phyloP scores from a whole-genome alignment of 30 jellyfish, hydroid and myxozoan species.

The Chrysaora quinquecirrha region DNA sequence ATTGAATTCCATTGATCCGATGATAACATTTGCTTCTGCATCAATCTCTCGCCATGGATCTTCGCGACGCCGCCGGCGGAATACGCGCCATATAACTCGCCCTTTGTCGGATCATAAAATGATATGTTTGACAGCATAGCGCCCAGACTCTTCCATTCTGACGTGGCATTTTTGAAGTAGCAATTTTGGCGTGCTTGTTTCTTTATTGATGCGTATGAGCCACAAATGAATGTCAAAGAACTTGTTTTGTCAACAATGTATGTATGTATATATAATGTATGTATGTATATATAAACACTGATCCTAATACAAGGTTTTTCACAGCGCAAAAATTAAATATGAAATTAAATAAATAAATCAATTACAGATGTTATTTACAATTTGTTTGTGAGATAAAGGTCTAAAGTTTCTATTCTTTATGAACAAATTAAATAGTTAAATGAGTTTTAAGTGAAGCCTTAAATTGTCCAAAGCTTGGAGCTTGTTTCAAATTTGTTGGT shows the following conservation, averaged over 20 bases:
- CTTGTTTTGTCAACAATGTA: conserved; percentile 3
- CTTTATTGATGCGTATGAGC: background rate
- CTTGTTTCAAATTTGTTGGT: no score
- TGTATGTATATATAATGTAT: no score
- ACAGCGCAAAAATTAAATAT: no score
- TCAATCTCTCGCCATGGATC: conserved; percentile 29
- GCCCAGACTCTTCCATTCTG: conserved; percentile 22
- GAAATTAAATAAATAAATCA: no score
- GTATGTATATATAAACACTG: no score
- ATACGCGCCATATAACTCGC: conserved; percentile 14
- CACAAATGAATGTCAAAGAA: conserved; percentile 23
- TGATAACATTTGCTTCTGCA: conserved; percentile 17
- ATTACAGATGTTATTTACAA: no score
- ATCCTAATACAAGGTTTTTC: no score
- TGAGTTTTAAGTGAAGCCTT: no score
- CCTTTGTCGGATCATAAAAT: conserved; percentile 4
- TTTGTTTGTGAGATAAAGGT: no score
- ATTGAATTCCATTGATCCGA: conserved; percentile 10
- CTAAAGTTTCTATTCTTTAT: no score
- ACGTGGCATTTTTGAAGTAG: conserved; percentile 21
- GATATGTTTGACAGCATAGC: background rate
- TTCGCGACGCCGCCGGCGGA: background rate
- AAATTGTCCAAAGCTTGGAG: no score
- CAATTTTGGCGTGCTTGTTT: background rate
- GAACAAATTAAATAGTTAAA: no score